Percentiles rank a stretch among this genome's conserved stretches.
Evolutionary conservation across 2,888 invertebrate species (phyloP).

Genomic region (Pyrocoelia pectoralis): DNA sequence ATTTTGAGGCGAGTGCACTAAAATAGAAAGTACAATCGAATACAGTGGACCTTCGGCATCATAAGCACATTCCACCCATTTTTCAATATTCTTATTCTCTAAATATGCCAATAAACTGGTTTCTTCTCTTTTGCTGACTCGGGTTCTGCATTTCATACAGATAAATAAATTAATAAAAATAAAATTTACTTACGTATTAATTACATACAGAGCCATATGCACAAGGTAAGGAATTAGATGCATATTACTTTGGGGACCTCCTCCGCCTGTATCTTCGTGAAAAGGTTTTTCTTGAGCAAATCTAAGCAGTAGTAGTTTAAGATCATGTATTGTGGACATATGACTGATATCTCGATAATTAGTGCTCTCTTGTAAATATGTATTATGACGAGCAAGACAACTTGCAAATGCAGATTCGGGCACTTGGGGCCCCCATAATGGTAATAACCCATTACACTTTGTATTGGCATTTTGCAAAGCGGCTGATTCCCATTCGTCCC

Average conservation of each 20-base stretch:
- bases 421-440: slow-evolving; percentile 96
- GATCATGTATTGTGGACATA: slow-evolving; percentile 87
- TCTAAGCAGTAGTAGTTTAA: slow-evolving; percentile 86
- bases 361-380: slow-evolving; percentile 79
- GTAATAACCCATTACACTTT: slow-evolving; percentile 94
- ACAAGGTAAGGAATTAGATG: slow-evolving; percentile 93
- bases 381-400: slow-evolving; percentile 91
- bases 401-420: slow-evolving; percentile 93
- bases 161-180: slow-evolving; percentile 2
- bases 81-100: slow-evolving; percentile 67
- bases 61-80: slow-evolving; percentile 82
- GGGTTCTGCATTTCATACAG: slow-evolving; percentile 66
- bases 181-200: slow-evolving; percentile 76
- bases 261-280: slow-evolving; percentile 97
- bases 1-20: slow-evolving; percentile 78
- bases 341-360: slow-evolving; percentile 81
- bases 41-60: slow-evolving; percentile 94
- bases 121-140: slow-evolving; percentile 80
- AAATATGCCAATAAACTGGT: slow-evolving; percentile 78
- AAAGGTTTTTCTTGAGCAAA: slow-evolving; percentile 96
- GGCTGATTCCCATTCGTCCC: slow-evolving; percentile 98
- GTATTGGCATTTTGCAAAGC: slow-evolving; percentile 98
- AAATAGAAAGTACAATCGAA: slow-evolving; percentile 81
- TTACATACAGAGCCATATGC: slow-evolving; percentile 93
- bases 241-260: slow-evolving; percentile 96